phyloP scores from a whole-genome alignment of 2,797 vertebrate species.

The Triplophysa bombifrons region DNA sequence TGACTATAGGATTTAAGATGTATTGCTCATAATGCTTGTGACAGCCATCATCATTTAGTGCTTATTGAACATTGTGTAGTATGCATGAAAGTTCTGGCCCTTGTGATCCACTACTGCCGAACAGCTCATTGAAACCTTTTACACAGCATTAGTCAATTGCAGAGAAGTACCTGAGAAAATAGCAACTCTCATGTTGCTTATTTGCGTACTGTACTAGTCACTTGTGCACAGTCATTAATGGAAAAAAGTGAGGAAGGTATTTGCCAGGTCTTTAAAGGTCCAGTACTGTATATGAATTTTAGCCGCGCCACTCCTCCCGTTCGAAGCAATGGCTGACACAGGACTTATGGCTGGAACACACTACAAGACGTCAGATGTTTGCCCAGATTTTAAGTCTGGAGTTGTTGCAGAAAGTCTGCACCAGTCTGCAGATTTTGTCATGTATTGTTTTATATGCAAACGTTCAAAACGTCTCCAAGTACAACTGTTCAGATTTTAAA shows the following conservation, averaged over 20 bases:
- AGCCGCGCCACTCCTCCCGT: no score
- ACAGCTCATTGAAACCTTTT: slow-evolving; percentile 40
- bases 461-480: no score
- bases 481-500: no score
- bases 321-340: no score
- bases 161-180: slow-evolving; percentile 31
- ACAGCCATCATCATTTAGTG: slow-evolving; percentile 29
- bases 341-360: no score
- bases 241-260: not conserved
- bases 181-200: slow-evolving; percentile 6
- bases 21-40: slow-evolving; percentile 12
- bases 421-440: no score
- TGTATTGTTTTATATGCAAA: no score
- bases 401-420: no score
- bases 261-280: no score
- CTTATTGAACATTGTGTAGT: slow-evolving; percentile 38
- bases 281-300: no score
- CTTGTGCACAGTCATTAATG: not conserved
- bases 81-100: slow-evolving; percentile 26
- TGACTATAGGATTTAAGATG: slow-evolving; percentile 2
- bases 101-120: slow-evolving; percentile 27
- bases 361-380: no score
- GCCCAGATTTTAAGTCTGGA: no score
- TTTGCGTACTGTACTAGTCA: slow-evolving; percentile 1
- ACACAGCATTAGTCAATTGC: slow-evolving; percentile 52